phyloP scores from a whole-genome alignment of 2,888 invertebrate genomes.

The Drosophila yooni region DNA sequence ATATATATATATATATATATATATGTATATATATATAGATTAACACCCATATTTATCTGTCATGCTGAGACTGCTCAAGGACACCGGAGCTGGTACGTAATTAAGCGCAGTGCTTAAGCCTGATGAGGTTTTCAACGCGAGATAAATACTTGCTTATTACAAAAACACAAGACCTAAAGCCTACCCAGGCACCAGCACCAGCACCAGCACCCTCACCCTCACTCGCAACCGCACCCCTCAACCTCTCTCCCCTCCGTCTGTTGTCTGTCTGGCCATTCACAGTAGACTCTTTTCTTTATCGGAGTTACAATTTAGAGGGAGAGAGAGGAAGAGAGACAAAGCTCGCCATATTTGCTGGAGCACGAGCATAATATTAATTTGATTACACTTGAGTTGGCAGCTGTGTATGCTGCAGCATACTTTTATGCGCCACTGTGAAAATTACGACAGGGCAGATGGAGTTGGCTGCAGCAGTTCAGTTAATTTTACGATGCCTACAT shows the following conservation, averaged over 20 bases:
- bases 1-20: constrained; percentile 6
- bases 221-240: not conserved
- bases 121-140: constrained; percentile 77
- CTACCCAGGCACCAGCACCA: constrained; percentile 1
- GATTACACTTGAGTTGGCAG: constrained; percentile 54
- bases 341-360: constrained; percentile 40
- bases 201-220: not conserved
- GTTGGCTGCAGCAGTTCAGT: constrained; percentile 4
- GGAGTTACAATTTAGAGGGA: constrained; percentile 57
- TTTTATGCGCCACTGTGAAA: constrained; percentile 52
- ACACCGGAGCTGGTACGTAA: constrained; percentile 51
- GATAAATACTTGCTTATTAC: constrained; percentile 73
- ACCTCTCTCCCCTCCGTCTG: not conserved
- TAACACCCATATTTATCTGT: constrained; percentile 8
- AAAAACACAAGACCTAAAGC: constrained; percentile 25
- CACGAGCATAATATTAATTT: constrained; percentile 71
- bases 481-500: constrained; percentile 24
- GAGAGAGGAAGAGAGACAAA: constrained; percentile 7
- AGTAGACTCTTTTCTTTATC: constrained; percentile 21
- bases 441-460: constrained; percentile 24
- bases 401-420: constrained; percentile 38
- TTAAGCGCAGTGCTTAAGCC: constrained; percentile 71
- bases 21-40: constrained; percentile 1
- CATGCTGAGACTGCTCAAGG: constrained; percentile 31
- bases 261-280: constrained; percentile 17